These are phyloP conservation scores for Tamias sibiricus DNA, from an alignment of 2,113 vertebrate species.

Conservation along the genomic window DNA sequence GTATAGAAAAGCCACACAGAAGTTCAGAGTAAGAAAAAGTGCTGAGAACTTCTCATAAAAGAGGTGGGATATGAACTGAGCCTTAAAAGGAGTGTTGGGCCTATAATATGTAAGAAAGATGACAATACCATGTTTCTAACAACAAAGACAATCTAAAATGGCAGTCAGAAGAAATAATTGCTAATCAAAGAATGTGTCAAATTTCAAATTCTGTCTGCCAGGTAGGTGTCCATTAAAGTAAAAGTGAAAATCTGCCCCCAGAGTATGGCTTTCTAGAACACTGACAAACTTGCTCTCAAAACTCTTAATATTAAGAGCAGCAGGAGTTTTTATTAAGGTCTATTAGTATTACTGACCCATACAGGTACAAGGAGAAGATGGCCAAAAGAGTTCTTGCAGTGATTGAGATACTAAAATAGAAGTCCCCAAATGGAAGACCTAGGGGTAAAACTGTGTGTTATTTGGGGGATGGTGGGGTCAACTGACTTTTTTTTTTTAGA, in stretches of 20 bases:
- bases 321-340: not conserved
- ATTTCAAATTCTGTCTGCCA: not conserved
- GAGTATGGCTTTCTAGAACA: not conserved
- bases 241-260: not conserved
- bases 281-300: not conserved
- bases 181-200: not conserved
- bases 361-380: not conserved
- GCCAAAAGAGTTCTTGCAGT: not conserved
- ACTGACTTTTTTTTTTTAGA: not conserved
- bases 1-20: not conserved
- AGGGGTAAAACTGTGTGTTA: not conserved
- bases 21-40: not conserved
- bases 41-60: not conserved
- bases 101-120: not conserved
- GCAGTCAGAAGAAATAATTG: not conserved
- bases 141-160: not conserved
- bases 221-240: not conserved
- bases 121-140: not conserved
- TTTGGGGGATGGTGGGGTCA: not conserved
- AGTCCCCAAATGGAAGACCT: not conserved
- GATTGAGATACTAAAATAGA: not conserved
- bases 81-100: not conserved
- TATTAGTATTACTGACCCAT: not conserved
- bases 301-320: not conserved
- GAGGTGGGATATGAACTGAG: not conserved